Percentiles rank a stretch among this genome's conserved stretches.
These are phyloP conservation scores for Cantharis flavilabris DNA, from an alignment of 2,888 invertebrate genomes.

Conservation along the genomic window DNA sequence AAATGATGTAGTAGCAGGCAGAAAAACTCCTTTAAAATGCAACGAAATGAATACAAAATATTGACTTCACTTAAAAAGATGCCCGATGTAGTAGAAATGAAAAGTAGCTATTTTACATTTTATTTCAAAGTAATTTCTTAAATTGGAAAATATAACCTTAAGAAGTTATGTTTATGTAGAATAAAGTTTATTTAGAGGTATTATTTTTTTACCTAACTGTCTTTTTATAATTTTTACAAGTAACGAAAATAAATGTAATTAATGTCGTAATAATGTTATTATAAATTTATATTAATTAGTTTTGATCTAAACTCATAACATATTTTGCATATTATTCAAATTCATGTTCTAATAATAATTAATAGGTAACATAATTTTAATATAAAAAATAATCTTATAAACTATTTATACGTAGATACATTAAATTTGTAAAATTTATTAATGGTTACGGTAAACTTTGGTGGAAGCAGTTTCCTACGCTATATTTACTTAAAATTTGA, in stretches of 20 bases:
- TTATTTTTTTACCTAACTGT: neutral
- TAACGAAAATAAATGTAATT: too few species aligned
- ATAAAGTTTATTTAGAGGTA: neutral
- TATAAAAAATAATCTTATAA: too few species aligned
- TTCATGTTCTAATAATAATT: too few species aligned
- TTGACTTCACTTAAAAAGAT: neutral
- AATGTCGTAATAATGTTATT: too few species aligned
- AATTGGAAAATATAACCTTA: neutral
- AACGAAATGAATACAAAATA: neutral
- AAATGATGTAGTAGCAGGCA: neutral
- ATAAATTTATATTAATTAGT: too few species aligned
- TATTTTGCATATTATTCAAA: too few species aligned
- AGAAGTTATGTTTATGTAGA: neutral
- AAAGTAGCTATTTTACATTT: neutral
- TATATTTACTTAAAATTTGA: neutral
- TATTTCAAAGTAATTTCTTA: neutral
- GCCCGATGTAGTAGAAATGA: neutral
- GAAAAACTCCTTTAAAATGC: neutral
- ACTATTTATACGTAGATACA: too few species aligned
- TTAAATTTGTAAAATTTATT: too few species aligned
- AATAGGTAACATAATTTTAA: too few species aligned
- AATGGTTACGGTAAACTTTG: too few species aligned
- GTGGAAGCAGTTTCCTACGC: neutral
- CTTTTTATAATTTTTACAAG: too few species aligned
- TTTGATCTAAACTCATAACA: too few species aligned